These are phyloP conservation scores for Pogonocherus hispidulus DNA, from an alignment of 2,888 invertebrate species.

Conservation along the genomic window DNA sequence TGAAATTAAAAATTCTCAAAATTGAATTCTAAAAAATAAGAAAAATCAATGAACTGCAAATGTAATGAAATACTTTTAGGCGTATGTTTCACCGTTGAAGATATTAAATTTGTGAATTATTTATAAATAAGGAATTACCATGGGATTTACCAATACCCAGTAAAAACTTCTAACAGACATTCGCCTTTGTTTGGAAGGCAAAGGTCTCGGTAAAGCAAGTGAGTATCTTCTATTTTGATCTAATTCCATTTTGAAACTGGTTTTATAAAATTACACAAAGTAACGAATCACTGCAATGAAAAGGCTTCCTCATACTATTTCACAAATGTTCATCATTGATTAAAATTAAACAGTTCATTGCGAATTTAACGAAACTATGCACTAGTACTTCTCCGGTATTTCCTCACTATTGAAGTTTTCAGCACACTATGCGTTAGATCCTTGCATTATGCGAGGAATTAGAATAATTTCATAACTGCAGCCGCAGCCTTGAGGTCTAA, in stretches of 20 bases:
- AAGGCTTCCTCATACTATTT: conserved; percentile 27
- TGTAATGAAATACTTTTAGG: too few species aligned
- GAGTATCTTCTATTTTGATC: conserved; percentile 47
- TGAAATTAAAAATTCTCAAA: not conserved
- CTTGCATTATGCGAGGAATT: conserved; percentile 47
- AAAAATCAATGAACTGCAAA: too few species aligned
- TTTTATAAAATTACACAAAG: conserved; percentile 33
- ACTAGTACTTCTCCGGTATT: conserved; percentile 10
- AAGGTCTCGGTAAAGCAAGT: conserved; percentile 44
- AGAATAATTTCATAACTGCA: conserved; percentile 51
- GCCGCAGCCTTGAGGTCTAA: conserved; percentile 54
- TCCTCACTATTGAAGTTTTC: conserved; percentile 41
- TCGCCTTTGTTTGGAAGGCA: conserved; percentile 54
- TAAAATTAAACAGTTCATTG: conserved; percentile 24
- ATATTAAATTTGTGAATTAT: not conserved
- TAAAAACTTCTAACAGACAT: conserved; percentile 62
- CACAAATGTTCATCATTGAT: conserved; percentile 10
- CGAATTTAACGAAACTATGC: conserved; percentile 13
- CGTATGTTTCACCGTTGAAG: too few species aligned
- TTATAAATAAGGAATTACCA: conserved; percentile 51
- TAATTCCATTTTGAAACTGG: conserved; percentile 39
- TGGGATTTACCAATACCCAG: conserved; percentile 58
- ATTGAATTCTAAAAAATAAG: not conserved
- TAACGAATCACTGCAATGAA: conserved; percentile 29
- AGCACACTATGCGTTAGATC: conserved; percentile 47